These are phyloP conservation scores for Thera obeliscata DNA, from an alignment of 2,888 invertebrate species.

Conservation along the genomic window DNA sequence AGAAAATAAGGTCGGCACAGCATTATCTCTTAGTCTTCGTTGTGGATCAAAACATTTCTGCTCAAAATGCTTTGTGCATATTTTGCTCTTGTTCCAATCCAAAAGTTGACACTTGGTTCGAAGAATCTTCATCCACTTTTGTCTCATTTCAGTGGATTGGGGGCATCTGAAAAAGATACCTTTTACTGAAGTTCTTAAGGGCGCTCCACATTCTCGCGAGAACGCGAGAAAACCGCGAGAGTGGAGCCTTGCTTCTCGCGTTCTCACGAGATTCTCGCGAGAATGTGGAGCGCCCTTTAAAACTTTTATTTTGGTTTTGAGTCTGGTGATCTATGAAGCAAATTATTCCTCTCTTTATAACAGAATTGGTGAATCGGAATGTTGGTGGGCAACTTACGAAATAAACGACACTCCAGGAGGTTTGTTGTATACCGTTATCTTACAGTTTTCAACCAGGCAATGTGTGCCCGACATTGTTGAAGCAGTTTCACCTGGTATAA, in stretches of 20 bases:
- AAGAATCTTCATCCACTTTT: slow-evolving; percentile 66
- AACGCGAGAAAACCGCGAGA: no score
- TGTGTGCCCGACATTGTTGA: slow-evolving; percentile 57
- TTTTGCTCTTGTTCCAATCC: slow-evolving; percentile 69
- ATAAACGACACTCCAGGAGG: slow-evolving; percentile 62
- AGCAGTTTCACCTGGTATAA: not conserved
- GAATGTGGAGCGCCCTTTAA: no score
- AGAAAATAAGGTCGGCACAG: slow-evolving; percentile 69
- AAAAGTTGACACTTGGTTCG: slow-evolving; percentile 65
- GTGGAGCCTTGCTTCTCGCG: no score
- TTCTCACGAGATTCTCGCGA: no score
- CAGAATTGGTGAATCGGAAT: not conserved
- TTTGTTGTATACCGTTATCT: slow-evolving; percentile 65
- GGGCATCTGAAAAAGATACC: slow-evolving; percentile 60
- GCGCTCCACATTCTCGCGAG: no score
- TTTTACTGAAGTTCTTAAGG: not conserved
- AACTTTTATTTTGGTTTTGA: not conserved
- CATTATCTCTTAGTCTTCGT: slow-evolving; percentile 63
- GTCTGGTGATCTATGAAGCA: not conserved
- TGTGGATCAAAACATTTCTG: slow-evolving; percentile 66
- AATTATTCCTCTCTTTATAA: no score
- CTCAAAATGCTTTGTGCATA: slow-evolving; percentile 77
- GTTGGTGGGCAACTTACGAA: slow-evolving; percentile 54
- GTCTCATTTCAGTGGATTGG: slow-evolving; percentile 61
- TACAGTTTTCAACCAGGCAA: slow-evolving; percentile 69